Evolutionary conservation across 2,888 invertebrate genomes (phyloP).

Genomic region (Nebria brevicollis): DNA sequence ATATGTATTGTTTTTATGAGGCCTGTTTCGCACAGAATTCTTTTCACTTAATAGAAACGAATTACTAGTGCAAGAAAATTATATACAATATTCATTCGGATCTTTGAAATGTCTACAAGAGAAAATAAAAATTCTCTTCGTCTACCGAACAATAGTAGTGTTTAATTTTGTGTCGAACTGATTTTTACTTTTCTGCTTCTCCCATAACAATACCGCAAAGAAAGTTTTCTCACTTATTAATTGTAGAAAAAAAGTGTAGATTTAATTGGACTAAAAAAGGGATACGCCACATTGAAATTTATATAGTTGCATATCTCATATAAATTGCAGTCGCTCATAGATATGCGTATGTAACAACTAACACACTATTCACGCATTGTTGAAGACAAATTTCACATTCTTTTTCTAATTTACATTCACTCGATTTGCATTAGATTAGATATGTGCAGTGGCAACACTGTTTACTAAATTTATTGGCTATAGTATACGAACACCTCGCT

Average conservation of each 20-base stretch:
- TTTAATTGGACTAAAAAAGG: not conserved
- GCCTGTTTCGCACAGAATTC: not conserved
- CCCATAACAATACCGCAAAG: not conserved
- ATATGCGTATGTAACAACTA: not conserved
- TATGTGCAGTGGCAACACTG: not conserved
- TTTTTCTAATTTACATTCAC: conserved; percentile 3
- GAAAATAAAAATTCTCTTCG: not conserved
- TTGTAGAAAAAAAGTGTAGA: not conserved
- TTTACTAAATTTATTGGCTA: not conserved
- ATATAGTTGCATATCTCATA: not conserved
- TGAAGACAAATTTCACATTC: conserved; percentile 33
- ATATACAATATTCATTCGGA: not conserved
- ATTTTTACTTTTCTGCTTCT: not conserved
- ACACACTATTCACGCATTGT: conserved; percentile 14
- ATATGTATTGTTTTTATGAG: too few relatives aligned
- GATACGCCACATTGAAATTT: not conserved
- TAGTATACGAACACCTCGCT: not conserved
- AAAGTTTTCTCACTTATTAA: not conserved
- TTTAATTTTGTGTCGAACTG: not conserved
- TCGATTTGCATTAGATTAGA: not conserved
- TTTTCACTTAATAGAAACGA: not conserved
- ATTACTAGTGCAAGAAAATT: not conserved
- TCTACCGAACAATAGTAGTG: not conserved
- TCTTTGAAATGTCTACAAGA: not conserved
- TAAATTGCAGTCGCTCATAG: not conserved